A percentile compares a stretch with the other conserved stretches of the same genome.
phyloP scores from a whole-genome alignment of 1,140 invertebrate species.

The Drosophila malerkotliana region DNA sequence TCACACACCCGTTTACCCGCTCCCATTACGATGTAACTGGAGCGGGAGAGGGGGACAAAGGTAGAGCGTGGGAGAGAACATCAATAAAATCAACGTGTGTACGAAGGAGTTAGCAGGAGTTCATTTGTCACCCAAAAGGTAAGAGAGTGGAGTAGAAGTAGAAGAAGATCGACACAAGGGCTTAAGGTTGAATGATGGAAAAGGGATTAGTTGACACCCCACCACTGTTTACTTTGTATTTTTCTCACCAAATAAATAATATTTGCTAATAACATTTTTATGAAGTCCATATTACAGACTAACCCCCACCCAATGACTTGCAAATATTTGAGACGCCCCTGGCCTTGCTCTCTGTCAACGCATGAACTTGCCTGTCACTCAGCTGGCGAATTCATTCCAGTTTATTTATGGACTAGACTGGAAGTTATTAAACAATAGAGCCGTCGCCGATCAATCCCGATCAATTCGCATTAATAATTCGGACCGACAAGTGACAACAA shows the following conservation, averaged over 20 bases:
- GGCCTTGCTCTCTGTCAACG: constrained; percentile 44
- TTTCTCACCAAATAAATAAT: too few relatives aligned
- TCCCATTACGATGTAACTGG: constrained; percentile 3
- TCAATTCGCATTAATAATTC: constrained; percentile 29
- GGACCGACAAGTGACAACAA: constrained; percentile 45
- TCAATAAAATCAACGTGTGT: neutral
- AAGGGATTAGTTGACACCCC: neutral
- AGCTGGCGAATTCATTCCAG: constrained; percentile 27
- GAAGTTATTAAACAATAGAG: constrained; percentile 19
- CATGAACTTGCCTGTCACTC: constrained; percentile 46
- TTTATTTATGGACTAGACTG: constrained; percentile 32
- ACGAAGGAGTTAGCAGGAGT: constrained; percentile 7
- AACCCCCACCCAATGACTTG: neutral
- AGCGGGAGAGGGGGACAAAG: neutral
- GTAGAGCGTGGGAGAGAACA: constrained; percentile 2
- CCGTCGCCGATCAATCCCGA: constrained; percentile 19
- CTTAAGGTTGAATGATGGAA: neutral
- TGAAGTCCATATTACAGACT: neutral
- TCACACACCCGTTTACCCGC: neutral
- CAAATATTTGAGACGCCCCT: constrained; percentile 12
- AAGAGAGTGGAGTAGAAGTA: neutral
- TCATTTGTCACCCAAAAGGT: constrained; percentile 1
- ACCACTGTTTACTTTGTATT: too few relatives aligned
- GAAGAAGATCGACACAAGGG: constrained; percentile 1
- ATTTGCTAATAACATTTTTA: neutral